Conservation (phyloP, 1,140 invertebrate species). For the Lysiphlebus fabarum region DNA sequence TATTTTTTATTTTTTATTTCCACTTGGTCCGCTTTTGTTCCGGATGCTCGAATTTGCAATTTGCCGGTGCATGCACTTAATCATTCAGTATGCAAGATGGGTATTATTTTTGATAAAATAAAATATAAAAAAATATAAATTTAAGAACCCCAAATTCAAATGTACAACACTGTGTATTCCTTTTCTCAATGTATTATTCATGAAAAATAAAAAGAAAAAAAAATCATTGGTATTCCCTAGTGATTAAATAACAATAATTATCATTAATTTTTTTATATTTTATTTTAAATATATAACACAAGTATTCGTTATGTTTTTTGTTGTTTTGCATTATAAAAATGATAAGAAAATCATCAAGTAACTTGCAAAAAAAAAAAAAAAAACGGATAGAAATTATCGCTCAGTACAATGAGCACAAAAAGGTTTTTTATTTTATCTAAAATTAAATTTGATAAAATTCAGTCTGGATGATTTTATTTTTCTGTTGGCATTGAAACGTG, state of each 20-base stretch:
- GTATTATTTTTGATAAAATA: conserved; percentile 1
- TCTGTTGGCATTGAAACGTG: no score
- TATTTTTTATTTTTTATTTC: not conserved
- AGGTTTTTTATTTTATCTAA: no score
- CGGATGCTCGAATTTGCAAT: conserved; percentile 17
- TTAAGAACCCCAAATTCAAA: not conserved
- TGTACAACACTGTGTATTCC: conserved; percentile 3
- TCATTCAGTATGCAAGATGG: conserved; percentile 3
- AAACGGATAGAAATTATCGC: no score
- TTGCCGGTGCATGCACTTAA: conserved; percentile 22
- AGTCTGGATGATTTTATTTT: no score
- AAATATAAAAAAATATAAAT: conserved; percentile 9
- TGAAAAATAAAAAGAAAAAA: conserved; percentile 1
- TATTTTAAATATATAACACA: no score
- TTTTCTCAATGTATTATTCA: not conserved
- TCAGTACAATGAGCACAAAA: no score
- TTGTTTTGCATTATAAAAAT: no score
- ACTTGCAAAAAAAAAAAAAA: no score
- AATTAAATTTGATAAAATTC: no score
- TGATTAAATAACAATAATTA: conserved; percentile 5
- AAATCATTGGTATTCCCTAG: not conserved
- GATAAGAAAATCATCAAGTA: no score
- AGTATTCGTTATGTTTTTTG: no score
- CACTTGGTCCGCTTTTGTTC: not conserved
- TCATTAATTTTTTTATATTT: no score